Conservation (phyloP, 2,113 vertebrate species). For the Spheniscus mendiculus region DNA sequence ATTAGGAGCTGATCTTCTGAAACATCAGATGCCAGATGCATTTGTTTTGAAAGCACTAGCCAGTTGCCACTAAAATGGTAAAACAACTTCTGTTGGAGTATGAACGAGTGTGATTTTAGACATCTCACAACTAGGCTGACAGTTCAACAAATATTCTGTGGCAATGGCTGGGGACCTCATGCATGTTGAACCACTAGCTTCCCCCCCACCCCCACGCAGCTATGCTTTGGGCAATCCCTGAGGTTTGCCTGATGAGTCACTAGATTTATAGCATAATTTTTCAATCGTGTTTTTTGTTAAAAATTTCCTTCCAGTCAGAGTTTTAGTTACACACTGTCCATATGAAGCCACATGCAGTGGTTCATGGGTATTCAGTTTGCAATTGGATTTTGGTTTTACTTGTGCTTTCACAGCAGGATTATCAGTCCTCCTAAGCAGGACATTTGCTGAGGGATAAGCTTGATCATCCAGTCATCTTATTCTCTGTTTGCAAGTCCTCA, state of each 20-base stretch:
- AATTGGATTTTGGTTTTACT: neutral
- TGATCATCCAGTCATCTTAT: neutral
- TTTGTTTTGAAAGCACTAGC: neutral
- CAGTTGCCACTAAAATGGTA: neutral
- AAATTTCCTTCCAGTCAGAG: neutral
- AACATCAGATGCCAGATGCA: neutral
- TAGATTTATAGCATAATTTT: neutral
- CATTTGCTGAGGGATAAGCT: neutral
- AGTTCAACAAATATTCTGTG: neutral
- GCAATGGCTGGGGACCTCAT: neutral
- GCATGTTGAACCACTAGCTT: neutral
- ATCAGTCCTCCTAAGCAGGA: neutral
- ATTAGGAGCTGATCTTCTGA: neutral
- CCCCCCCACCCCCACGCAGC: too few relatives aligned
- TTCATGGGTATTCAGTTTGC: neutral
- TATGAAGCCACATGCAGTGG: neutral
- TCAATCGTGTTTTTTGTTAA: neutral
- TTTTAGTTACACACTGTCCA: neutral
- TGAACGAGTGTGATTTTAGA: neutral
- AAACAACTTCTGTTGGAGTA: neutral
- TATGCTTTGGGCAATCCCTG: neutral
- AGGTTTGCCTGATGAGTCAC: neutral
- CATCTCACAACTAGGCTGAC: neutral
- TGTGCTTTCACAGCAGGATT: neutral
- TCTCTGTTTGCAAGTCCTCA: neutral